These are phyloP conservation scores for Vimba vimba DNA, from an alignment of 2,113 vertebrate species.

Conservation along the genomic window DNA sequence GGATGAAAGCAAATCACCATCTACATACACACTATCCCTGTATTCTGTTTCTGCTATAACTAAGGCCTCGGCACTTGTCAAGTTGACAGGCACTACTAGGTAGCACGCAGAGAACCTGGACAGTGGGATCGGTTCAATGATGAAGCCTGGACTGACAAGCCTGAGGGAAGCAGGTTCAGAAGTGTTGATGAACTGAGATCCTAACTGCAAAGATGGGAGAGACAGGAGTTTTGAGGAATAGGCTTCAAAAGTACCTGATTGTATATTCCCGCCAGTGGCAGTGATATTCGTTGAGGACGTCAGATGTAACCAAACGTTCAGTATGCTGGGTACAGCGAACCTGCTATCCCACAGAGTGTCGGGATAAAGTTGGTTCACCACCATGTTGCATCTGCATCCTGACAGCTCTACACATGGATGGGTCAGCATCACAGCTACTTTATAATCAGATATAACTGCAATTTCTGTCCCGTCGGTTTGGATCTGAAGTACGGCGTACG, in stretches of 20 bases:
- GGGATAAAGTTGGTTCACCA: slow-evolving; percentile 59
- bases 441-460: background rate
- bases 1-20: fast-evolving
- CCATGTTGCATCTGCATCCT: slow-evolving; percentile 65
- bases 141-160: slow-evolving; percentile 59
- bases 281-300: background rate
- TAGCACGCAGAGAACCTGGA: slow-evolving; percentile 64
- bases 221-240: background rate
- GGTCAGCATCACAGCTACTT: slow-evolving; percentile 62
- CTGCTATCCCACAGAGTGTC: fast-evolving
- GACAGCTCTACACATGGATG: slow-evolving; percentile 57
- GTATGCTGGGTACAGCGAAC: slow-evolving; percentile 60
- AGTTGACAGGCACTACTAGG: slow-evolving; percentile 1
- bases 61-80: fast-evolving
- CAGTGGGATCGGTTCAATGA: slow-evolving; percentile 33
- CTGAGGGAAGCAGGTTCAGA: slow-evolving; percentile 60
- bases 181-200: background rate
- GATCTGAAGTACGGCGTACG: slow-evolving; percentile 38
- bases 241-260: fast-evolving
- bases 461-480: fast-evolving
- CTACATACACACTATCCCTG: background rate
- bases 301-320: slow-evolving; percentile 40
- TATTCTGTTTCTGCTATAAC: slow-evolving; percentile 55
- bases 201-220: background rate
- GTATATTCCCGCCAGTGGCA: background rate